phyloP scores from a whole-genome alignment of 2,113 vertebrate genomes.

The Sula dactylatra region DNA sequence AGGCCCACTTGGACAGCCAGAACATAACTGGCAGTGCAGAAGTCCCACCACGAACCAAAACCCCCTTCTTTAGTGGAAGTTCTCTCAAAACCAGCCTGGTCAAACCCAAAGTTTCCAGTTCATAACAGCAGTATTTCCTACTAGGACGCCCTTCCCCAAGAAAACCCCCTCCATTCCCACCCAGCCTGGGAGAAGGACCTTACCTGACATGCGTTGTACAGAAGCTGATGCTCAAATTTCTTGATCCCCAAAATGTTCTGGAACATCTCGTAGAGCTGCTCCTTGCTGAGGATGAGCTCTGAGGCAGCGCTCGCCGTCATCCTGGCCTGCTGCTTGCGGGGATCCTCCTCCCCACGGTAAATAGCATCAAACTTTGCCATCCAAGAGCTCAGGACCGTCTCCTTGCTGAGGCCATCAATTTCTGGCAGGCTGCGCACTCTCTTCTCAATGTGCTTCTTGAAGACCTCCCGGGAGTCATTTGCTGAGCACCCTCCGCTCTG shows the following conservation, averaged over 20 bases:
- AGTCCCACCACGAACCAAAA: not conserved
- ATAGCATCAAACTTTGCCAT: constrained; percentile 98
- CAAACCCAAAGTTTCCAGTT: not conserved
- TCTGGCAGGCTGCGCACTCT: constrained; percentile 94
- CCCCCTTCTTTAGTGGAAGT: not conserved
- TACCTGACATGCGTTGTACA: constrained; percentile 99
- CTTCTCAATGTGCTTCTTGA: constrained; percentile 99
- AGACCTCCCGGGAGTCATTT: constrained; percentile 93
- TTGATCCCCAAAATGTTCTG: constrained; percentile 97
- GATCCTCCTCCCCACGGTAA: constrained; percentile 96
- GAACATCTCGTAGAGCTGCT: constrained; percentile 99
- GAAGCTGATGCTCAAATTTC: constrained; percentile 97
- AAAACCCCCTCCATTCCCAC: not conserved
- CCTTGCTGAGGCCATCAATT: constrained; percentile 97
- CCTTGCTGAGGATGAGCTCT: constrained; percentile 98
- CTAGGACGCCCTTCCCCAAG: not conserved
- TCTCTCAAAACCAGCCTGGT: not conserved
- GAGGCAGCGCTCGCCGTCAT: constrained; percentile 95
- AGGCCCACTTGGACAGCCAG: not conserved
- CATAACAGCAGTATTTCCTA: not conserved
- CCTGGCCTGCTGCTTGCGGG: constrained; percentile 92
- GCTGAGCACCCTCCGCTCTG: constrained; percentile 96
- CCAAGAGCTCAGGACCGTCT: constrained; percentile 98
- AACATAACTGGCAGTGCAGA: not conserved
- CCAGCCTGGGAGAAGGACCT: not conserved